A percentile compares a stretch with the other conserved stretches of the same genome.
Conservation (phyloP, 2,113 vertebrate species). For the Porphyrio hochstetteri region DNA sequence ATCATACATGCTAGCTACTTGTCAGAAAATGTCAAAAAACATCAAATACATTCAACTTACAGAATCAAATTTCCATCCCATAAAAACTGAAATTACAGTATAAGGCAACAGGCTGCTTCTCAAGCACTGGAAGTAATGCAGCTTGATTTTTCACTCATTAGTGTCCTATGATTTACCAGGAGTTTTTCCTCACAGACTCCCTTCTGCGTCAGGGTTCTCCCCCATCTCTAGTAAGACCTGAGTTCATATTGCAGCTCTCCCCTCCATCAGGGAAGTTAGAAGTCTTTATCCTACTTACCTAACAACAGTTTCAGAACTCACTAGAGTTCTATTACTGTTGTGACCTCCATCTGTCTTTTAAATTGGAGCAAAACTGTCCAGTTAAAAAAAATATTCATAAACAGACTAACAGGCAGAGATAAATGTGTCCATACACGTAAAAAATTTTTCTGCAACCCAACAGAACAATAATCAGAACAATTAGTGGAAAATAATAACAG, state of each 20-base stretch:
- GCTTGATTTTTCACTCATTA: conserved; percentile 24
- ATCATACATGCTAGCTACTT: background rate
- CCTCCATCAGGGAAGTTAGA: fast-evolving
- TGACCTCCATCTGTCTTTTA: background rate
- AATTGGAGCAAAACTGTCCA: background rate
- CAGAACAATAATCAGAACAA: background rate
- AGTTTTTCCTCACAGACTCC: background rate
- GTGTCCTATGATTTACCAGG: background rate
- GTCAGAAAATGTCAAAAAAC: background rate
- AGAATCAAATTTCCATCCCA: conserved; percentile 30
- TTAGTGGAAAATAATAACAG: background rate
- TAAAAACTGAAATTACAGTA: background rate
- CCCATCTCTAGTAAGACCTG: background rate
- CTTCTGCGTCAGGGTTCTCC: background rate
- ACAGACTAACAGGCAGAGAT: background rate
- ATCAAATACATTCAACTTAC: background rate
- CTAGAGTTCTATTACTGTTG: background rate
- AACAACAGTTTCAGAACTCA: background rate
- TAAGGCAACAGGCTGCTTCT: background rate
- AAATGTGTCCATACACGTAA: background rate
- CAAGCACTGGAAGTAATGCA: background rate
- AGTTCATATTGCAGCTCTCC: background rate
- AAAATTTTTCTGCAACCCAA: background rate
- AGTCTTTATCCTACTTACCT: background rate
- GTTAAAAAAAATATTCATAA: background rate